Conservation (phyloP, 2,888 invertebrate genomes). For the Sinelater perroti region DNA sequence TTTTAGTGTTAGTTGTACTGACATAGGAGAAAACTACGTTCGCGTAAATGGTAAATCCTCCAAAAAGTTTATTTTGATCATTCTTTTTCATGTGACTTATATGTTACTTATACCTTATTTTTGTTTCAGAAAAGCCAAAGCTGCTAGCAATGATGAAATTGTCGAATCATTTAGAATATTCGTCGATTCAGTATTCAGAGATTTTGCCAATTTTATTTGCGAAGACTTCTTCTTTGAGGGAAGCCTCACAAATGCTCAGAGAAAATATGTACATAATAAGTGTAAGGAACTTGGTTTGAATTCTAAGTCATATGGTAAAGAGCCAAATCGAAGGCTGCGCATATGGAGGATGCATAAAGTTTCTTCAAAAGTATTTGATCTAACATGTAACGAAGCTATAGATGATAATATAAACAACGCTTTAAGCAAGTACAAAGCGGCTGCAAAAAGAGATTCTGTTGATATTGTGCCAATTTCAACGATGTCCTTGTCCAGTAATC, state of each 20-base stretch:
- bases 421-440: conserved; percentile 6
- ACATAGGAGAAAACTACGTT: no score
- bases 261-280: conserved; percentile 81
- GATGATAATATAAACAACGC: conserved; percentile 8
- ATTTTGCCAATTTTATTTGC: conserved; percentile 1
- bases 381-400: conserved; percentile 15
- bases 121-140: no score
- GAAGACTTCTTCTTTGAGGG: conserved; percentile 67
- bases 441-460: background rate
- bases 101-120: no score
- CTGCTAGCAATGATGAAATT: no score
- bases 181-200: conserved; percentile 11
- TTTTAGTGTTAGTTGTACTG: no score
- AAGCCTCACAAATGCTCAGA: conserved; percentile 77
- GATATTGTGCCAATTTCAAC: background rate
- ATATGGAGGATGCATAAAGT: background rate
- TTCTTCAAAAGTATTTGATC: conserved; percentile 12
- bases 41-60: no score
- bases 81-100: background rate
- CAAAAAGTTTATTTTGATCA: no score
- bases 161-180: conserved; percentile 20
- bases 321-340: conserved; percentile 47
- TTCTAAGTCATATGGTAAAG: conserved; percentile 84
- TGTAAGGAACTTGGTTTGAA: conserved; percentile 75
- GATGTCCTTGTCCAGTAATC: conserved; percentile 16